phyloP scores from a whole-genome alignment of 2,113 vertebrate genomes.

The Actenoides hombroni region DNA sequence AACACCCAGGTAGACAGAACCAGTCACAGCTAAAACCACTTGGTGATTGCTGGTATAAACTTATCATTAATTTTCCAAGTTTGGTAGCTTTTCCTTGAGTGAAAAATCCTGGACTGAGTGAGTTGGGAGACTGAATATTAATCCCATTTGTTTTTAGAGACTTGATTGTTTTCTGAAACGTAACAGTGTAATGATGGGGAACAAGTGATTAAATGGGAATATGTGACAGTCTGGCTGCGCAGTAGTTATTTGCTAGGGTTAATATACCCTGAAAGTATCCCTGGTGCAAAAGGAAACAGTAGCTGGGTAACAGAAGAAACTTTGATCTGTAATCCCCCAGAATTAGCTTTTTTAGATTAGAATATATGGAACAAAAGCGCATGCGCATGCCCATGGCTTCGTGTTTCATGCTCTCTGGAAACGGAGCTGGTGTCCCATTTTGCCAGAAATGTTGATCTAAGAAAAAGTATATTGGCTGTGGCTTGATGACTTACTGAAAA shows the following conservation, averaged over 20 bases:
- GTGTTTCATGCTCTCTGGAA: neutral
- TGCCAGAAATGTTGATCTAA: neutral
- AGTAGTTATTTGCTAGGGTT: neutral
- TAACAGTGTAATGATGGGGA: neutral
- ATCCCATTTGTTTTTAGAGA: neutral
- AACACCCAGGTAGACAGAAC: neutral
- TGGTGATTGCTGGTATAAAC: neutral
- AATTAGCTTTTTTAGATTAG: neutral
- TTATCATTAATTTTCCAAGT: neutral
- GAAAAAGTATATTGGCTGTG: neutral
- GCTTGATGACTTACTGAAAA: neutral
- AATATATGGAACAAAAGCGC: neutral
- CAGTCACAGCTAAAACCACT: neutral
- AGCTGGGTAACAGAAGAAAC: neutral
- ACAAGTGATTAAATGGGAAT: neutral
- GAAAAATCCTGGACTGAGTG: neutral
- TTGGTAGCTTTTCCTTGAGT: neutral
- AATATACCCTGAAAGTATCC: neutral
- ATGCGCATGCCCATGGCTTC: neutral
- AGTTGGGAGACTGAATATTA: neutral
- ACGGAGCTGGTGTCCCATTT: neutral
- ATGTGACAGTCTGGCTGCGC: neutral
- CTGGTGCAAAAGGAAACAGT: neutral
- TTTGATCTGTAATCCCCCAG: neutral
- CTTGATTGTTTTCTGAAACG: neutral